Evolutionary conservation across 2,888 invertebrate genomes (phyloP), one percentile per base, ranked within the genome.

Genomic region (Drosophila fulvimacula): DNA sequence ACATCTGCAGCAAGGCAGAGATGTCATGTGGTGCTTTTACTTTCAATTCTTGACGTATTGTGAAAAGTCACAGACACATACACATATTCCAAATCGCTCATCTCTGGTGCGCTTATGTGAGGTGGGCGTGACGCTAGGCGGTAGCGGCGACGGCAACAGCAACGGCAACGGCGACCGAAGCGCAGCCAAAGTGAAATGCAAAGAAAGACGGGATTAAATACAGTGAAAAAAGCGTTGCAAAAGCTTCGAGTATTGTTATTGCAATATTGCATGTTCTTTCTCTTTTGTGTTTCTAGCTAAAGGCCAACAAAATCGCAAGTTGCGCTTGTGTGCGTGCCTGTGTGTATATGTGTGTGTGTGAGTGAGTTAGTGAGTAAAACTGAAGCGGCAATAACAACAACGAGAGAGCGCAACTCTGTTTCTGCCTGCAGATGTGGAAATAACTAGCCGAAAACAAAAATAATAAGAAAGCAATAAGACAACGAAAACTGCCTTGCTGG

Each of bases 121-220:
- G 62, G 73, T 77, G 78, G 78, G 79, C 68, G 79, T 79, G 68
- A 67, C 71, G 56, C 58, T 42, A 44, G 46, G 49, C 39, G 57
- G 65, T 27, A 17, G 39, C 46, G 59, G 38, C 63, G 27, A 9
- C 48, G 15, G 10, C 49, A 34, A 30, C 52, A 53, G 38, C 61
- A 36, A 4, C 53, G 30, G 9, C 55, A 41, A 27, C 46, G 56
- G 41, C 58, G 39, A 17, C 60, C 57, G 41, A 67, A 80, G 48
- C 64, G 59, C 64, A 73, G 55, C 24, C 49, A 74, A 81, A 81
- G 81, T 77, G 64, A 77, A 81, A 72, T 72, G 69, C 36, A 61
- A 57, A 64, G 44, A 64, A 73, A 74, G 65, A 70, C 52, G 69
- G 48, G 69, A 69, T 76, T 64, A 69, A 77, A 78, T 53, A 32